Percentiles rank a stretch among this genome's conserved stretches.
Conservation (phyloP, 2,797 vertebrate species). For the Microctenopoma steveboyesi region DNA sequence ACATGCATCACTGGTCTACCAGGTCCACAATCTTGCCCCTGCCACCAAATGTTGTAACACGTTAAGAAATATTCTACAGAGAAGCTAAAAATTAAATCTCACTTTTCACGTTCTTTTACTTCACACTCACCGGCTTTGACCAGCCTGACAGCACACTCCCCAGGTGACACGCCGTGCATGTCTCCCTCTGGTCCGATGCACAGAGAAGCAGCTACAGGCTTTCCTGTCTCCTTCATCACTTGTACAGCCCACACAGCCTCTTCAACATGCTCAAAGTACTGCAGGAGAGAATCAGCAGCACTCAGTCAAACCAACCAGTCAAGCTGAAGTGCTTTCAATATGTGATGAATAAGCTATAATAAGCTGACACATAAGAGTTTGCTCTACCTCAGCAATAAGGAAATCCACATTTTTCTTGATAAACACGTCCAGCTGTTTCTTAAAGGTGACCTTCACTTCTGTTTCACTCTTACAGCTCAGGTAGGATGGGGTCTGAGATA, state of each 20-base stretch:
- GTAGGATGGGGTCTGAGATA: conserved; percentile 95
- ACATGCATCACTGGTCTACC: not conserved
- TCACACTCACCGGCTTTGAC: conserved; percentile 89
- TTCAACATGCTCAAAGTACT: conserved; percentile 99
- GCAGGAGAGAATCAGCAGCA: conserved; percentile 48
- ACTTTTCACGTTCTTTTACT: not conserved
- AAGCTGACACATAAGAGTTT: too few relatives aligned
- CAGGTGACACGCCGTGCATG: conserved; percentile 88
- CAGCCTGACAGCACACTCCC: conserved; percentile 90
- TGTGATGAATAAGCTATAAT: not conserved
- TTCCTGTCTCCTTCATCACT: conserved; percentile 89
- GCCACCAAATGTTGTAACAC: not conserved
- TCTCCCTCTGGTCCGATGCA: conserved; percentile 96
- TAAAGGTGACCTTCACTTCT: conserved; percentile 91
- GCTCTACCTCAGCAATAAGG: conserved; percentile 92
- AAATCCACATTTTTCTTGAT: conserved; percentile 94
- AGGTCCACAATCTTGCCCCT: not conserved
- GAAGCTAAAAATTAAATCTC: not conserved
- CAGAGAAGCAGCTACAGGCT: conserved; percentile 90
- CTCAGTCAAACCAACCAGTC: not conserved
- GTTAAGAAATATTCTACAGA: not conserved
- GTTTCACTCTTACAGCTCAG: conserved; percentile 93
- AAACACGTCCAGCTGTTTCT: conserved; percentile 92
- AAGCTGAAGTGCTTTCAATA: too few relatives aligned
- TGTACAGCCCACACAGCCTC: conserved; percentile 97